Evolutionary conservation across 92 coral and sea anemone species (phyloP), one percentile per base, ranked within the genome.

Genomic region (Zoanthus sociatus): DNA sequence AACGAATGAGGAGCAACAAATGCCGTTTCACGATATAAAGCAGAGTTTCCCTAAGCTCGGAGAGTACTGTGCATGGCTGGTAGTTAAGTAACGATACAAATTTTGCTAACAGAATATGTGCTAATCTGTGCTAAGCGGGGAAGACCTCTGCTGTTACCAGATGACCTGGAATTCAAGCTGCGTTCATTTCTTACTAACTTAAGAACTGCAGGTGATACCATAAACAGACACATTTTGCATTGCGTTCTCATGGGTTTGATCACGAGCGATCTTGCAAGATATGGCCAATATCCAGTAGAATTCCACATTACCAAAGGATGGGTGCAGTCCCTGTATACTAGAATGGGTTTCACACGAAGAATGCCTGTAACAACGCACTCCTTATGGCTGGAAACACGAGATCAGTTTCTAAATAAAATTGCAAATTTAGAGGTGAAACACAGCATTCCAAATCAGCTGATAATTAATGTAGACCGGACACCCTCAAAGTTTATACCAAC

Each of bases 141-240:
- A 56, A 87, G 91, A 31, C 93, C 93, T 53, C 88, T 87, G 9
- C 85, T 82, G 0, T 77, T 91, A 83, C 26, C 93, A 82, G 91
- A 87, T 26, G 93, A 91, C 45, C 88, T 90, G 84, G 93, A 74
- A 32, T 79, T 73, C 84, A 90, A 86, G 87, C 82, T 87, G 47
- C 89, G 91, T 44, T 82, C 88, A 54, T 91, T 91, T 83, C 47
- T 87, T 87, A 46, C 55, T 30, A 91, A 70, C 77, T 83, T 83
- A 47, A 91, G 93, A 83, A 91, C 91, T 71, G 91, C 91, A 3
- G 91, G 93, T 54, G 93, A 83, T 0, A 91, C 93, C 70, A 91
- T 91, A 70, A 91, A 91, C 86, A 88, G 87, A 81, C 90, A 88
- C 60, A 89, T 84, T 55, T 68, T 90, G 73, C 85, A 91, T 90